Percentiles rank a stretch among this genome's conserved stretches.
Conservation (phyloP, 2,888 invertebrate species). For the Apodemia mormo region DNA sequence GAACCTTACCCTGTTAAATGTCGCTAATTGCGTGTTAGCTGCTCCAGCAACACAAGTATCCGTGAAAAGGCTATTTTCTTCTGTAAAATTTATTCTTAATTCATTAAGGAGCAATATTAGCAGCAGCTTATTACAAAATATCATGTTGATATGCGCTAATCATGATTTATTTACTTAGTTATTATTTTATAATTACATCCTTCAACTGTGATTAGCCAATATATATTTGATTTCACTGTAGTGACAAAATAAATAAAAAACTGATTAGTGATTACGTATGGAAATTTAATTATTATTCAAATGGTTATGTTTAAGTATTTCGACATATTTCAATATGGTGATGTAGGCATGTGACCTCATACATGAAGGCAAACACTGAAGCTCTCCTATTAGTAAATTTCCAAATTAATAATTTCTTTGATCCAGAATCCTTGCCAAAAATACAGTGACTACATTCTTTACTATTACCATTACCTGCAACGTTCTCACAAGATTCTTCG, state of each 20-base stretch:
- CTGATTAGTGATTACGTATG: slow-evolving; percentile 6
- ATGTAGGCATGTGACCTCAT: too few species aligned
- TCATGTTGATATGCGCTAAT: slow-evolving; percentile 14
- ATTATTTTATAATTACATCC: not conserved
- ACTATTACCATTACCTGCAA: too few species aligned
- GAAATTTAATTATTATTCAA: not conserved
- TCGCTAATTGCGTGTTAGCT: not conserved
- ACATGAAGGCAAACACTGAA: too few species aligned
- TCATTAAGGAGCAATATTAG: slow-evolving; percentile 17
- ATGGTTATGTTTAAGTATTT: not conserved
- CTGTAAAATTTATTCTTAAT: slow-evolving; percentile 14
- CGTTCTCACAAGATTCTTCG: too few species aligned
- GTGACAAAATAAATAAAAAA: slow-evolving; percentile 9
- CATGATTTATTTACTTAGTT: slow-evolving; percentile 18
- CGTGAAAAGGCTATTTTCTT: slow-evolving; percentile 10
- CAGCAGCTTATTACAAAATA: slow-evolving; percentile 12
- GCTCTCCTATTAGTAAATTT: too few species aligned
- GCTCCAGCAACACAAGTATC: not conserved
- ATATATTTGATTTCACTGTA: not conserved
- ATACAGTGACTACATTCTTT: too few species aligned
- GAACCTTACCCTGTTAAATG: not conserved
- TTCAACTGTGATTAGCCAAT: not conserved
- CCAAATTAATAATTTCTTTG: too few species aligned
- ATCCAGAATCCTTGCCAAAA: too few species aligned
- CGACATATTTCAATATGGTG: too few species aligned